Conservation (phyloP, 1,140 invertebrate genomes). For the Formica exsecta region DNA sequence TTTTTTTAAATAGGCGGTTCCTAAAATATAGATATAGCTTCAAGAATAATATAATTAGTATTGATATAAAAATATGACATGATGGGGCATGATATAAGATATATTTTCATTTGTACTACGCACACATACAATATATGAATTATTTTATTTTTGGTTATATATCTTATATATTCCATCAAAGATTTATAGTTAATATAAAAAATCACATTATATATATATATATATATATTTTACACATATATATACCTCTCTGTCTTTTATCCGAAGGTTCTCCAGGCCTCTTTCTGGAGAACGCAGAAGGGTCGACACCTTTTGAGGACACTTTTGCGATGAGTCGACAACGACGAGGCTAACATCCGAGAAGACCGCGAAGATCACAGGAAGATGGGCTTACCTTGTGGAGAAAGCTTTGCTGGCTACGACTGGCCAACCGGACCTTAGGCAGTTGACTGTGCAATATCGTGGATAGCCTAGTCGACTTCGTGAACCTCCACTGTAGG, state of each 20-base stretch:
- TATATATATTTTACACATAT: too few species aligned
- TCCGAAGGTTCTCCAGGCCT: slow-evolving; percentile 12
- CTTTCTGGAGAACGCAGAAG: slow-evolving; percentile 10
- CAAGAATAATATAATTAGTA: neutral
- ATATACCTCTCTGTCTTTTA: slow-evolving; percentile 3
- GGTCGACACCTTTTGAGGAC: slow-evolving; percentile 9
- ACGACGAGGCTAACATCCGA: neutral
- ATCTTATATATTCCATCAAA: neutral
- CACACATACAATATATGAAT: neutral
- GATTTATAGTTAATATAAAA: neutral
- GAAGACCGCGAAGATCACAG: neutral
- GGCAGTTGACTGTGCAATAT: slow-evolving; percentile 86
- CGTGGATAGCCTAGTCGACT: slow-evolving; percentile 72
- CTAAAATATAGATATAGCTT: neutral
- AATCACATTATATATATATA: neutral
- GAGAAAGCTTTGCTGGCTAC: slow-evolving; percentile 78
- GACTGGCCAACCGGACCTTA: slow-evolving; percentile 87
- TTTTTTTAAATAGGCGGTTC: neutral
- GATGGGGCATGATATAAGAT: neutral
- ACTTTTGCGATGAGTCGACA: neutral
- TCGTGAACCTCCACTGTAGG: slow-evolving; percentile 68
- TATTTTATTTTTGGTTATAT: neutral
- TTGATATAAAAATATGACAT: neutral
- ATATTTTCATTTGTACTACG: neutral
- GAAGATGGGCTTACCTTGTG: slow-evolving; percentile 81